Conservation (phyloP, 2,797 vertebrate genomes). For the Serranus cabrilla region DNA sequence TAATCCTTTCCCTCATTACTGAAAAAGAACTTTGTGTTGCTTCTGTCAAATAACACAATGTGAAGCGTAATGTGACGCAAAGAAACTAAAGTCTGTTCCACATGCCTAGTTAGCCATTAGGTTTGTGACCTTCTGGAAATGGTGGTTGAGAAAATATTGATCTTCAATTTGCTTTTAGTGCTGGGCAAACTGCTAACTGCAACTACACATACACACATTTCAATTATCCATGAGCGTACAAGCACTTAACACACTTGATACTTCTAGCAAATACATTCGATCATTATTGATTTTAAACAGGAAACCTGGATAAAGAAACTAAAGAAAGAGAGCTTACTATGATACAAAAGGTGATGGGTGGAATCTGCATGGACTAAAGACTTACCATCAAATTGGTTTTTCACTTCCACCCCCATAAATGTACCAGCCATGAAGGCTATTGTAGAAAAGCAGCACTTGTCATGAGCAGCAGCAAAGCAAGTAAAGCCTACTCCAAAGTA, state of each 20-base stretch:
- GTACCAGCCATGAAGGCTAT: constrained; percentile 36
- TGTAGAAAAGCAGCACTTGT: constrained; percentile 45
- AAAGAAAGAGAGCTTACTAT: constrained; percentile 42
- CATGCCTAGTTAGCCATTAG: constrained; percentile 45
- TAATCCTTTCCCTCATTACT: not conserved
- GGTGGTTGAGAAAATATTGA: constrained; percentile 67
- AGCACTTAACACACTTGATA: constrained; percentile 42
- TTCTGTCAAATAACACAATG: constrained; percentile 6
- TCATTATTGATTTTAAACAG: constrained; percentile 64
- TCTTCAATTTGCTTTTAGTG: constrained; percentile 72
- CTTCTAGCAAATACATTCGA: constrained; percentile 10
- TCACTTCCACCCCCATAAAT: constrained; percentile 48
- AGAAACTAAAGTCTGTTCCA: constrained; percentile 43
- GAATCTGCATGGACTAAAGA: constrained; percentile 52
- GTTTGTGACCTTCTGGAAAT: constrained; percentile 64
- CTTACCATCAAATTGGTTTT: constrained; percentile 49
- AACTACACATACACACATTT: constrained; percentile 72
- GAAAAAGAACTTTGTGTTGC: not conserved
- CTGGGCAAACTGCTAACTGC: constrained; percentile 57
- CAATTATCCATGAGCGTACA: constrained; percentile 65
- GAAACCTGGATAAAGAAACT: constrained; percentile 54
- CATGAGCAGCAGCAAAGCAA: constrained; percentile 51
- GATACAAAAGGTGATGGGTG: constrained; percentile 44
- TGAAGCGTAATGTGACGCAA: constrained; percentile 21
- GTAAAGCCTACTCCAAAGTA: constrained; percentile 53